A percentile compares a stretch with the other conserved stretches of the same genome.
phyloP scores from a whole-genome alignment of 2,888 invertebrate species.

The Acleris cristana region DNA sequence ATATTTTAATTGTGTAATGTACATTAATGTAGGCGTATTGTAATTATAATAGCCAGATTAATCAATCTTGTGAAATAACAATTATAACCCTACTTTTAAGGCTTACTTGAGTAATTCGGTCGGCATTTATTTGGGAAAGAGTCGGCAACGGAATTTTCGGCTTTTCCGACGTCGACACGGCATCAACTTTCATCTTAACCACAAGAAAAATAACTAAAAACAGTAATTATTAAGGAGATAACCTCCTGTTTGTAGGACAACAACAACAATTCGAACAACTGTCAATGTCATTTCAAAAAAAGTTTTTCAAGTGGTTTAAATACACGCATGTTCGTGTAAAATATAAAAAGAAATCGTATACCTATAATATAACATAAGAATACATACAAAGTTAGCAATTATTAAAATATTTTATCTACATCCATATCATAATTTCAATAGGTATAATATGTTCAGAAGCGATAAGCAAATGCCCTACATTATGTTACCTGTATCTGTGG shows the following conservation, averaged over 20 bases:
- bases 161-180: slow-evolving; percentile 62
- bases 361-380: too few relatives aligned
- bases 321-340: too few relatives aligned
- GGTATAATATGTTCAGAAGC: too few relatives aligned
- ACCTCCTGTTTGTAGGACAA: slow-evolving; percentile 38
- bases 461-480: too few relatives aligned
- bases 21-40: slow-evolving; percentile 12
- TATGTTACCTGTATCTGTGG: too few relatives aligned
- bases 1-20: not conserved
- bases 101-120: slow-evolving; percentile 93
- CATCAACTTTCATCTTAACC: slow-evolving; percentile 67
- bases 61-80: slow-evolving; percentile 46
- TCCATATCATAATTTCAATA: too few relatives aligned
- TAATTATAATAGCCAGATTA: slow-evolving; percentile 11
- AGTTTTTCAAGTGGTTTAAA: slow-evolving; percentile 12
- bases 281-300: slow-evolving; percentile 26
- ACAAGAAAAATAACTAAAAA: slow-evolving; percentile 27
- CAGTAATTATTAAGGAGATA: slow-evolving; percentile 41
- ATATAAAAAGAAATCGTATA: too few relatives aligned
- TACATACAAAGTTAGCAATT: too few relatives aligned
- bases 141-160: slow-evolving; percentile 88
- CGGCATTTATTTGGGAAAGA: slow-evolving; percentile 95
- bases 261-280: slow-evolving; percentile 38
- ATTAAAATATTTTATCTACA: too few relatives aligned
- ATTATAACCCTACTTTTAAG: slow-evolving; percentile 54